phyloP scores from a whole-genome alignment of 1,140 invertebrate genomes.

The Steinernema feltiae region DNA sequence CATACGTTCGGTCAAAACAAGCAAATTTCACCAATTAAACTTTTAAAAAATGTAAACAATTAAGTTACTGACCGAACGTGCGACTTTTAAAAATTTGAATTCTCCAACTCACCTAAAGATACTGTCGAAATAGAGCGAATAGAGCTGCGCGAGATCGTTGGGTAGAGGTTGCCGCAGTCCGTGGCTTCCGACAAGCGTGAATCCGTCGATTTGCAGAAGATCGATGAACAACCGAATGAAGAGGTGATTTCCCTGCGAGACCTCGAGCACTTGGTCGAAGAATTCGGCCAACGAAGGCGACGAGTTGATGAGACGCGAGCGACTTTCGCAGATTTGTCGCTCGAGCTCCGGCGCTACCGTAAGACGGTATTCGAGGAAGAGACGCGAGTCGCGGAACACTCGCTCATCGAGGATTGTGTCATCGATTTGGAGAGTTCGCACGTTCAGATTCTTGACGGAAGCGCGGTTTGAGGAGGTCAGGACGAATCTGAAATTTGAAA shows the following conservation, averaged over 20 bases:
- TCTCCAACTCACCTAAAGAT: slow-evolving; percentile 75
- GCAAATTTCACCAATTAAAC: background rate
- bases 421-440: slow-evolving; percentile 69
- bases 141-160: slow-evolving; percentile 82
- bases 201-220: slow-evolving; percentile 80
- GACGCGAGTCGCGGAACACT: slow-evolving; percentile 64
- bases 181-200: slow-evolving; percentile 83
- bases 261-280: slow-evolving; percentile 72
- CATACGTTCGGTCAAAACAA: too few species aligned
- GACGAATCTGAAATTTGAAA: background rate
- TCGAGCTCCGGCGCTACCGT: slow-evolving; percentile 78
- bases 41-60: too few species aligned
- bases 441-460: background rate
- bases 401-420: slow-evolving; percentile 44
- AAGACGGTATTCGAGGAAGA: slow-evolving; percentile 71
- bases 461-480: slow-evolving; percentile 2
- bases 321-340: slow-evolving; percentile 65
- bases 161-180: slow-evolving; percentile 77
- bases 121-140: slow-evolving; percentile 83
- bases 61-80: too few species aligned
- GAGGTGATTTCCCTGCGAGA: slow-evolving; percentile 81
- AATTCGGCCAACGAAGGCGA: slow-evolving; percentile 67
- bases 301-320: slow-evolving; percentile 60
- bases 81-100: too few species aligned
- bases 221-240: slow-evolving; percentile 86